phyloP scores from a whole-genome alignment of 2,797 vertebrate genomes.

The Denticeps clupeoides region DNA sequence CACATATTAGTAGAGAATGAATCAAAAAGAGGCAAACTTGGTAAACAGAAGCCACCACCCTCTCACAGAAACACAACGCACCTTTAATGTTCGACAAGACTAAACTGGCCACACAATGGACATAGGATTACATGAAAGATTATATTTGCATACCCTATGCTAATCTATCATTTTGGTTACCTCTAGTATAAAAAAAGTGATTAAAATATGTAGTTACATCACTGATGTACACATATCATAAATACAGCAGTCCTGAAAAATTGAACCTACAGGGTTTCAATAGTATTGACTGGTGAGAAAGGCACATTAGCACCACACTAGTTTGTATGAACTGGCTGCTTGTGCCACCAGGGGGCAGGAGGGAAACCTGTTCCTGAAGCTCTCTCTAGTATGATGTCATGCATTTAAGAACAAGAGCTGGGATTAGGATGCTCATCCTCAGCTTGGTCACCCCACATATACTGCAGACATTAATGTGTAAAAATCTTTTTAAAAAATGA shows the following conservation, averaged over 20 bases:
- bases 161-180: neutral
- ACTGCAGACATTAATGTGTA: no score
- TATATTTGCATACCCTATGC: neutral
- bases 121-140: no score
- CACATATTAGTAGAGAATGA: conserved; percentile 31
- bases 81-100: no score
- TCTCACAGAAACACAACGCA: conserved; percentile 14
- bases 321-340: neutral
- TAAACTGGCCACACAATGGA: no score
- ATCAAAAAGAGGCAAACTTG: conserved; percentile 30
- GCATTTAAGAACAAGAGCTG: neutral
- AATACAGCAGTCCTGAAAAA: conserved; percentile 24
- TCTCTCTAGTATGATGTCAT: conserved; percentile 4
- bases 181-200: conserved; percentile 6
- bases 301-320: neutral
- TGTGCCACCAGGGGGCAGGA: conserved; percentile 18
- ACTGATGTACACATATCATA: no score
- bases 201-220: conserved; percentile 11
- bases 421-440: neutral
- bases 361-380: neutral
- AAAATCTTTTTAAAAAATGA: neutral
- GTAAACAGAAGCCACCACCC: conserved; percentile 27
- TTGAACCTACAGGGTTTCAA: no score
- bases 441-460: neutral
- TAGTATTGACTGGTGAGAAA: no score